Evolutionary conservation across 2,113 vertebrate genomes (phyloP), one percentile per base, ranked within the genome.

Genomic region (Probosciger aterrimus): DNA sequence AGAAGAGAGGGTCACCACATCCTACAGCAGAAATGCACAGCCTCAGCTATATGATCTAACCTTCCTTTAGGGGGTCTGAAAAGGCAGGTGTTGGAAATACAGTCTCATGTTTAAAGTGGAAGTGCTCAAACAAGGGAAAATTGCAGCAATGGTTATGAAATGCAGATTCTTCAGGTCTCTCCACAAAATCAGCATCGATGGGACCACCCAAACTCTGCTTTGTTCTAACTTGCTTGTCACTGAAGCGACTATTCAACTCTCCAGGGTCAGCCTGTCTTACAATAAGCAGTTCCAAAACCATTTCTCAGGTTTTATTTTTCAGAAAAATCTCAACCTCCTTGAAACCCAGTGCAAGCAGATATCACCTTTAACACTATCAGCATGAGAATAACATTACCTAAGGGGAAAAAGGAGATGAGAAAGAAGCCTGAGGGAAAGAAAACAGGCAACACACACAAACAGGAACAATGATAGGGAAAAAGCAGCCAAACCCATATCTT

Each of bases 391-490:
- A 44, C 15, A n/a, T 31, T 50, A 49, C 27, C 24, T 28, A n/a
- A 80, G 35, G 30, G 33, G 28, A 68, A 23, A 41, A 76, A 11
- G 24, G 18, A 15, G 6, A 74, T 2, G 13, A 86, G 12, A 9
- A 82, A 44, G 35, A 57, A 76, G 11, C 27, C 20, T 6, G 12
- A 78, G 14, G 18, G 20, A 11, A 11, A n/a, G 33, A 86, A 81
- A 81, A 28, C 19, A 67, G 43, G 13, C 20, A 88, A 57, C 0
- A 1, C 49, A 65, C 22, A 47, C 2, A n/a, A 82, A n/a, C 5
- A 82, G 24, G 7, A 86, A 46, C 22, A 87, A 73, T 0, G 0
- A 60, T 3, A 6, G 7, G n/a, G 31, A 10, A 71, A 85, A 82
- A 62, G 10, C 52, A 79, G 44, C 37, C 35, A 76, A 87, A 85